A percentile compares a stretch with the other conserved stretches of the same genome.
Evolutionary conservation across 1,140 invertebrate species (phyloP).

Genomic region (Andrena cerasifolii): DNA sequence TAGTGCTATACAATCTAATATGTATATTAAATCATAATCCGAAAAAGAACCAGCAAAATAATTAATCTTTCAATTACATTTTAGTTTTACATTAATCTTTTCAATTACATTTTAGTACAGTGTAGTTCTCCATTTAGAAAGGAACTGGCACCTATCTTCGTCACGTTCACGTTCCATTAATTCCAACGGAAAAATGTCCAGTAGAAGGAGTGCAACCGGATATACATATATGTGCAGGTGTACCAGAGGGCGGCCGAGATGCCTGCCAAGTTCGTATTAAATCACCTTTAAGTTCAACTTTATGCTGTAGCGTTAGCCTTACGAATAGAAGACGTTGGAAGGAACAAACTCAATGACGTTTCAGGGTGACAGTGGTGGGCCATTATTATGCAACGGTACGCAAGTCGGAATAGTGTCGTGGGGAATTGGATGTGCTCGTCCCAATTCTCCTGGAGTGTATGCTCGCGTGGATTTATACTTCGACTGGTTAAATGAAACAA

Average conservation of each 20-base stretch:
- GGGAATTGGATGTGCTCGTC: constrained; percentile 87
- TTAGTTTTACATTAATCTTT: too few relatives aligned
- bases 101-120: too few relatives aligned
- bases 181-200: constrained; percentile 56
- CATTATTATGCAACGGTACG: constrained; percentile 74
- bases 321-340: neutral
- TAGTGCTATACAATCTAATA: too few relatives aligned
- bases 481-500: constrained; percentile 83
- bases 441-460: constrained; percentile 88
- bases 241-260: constrained; percentile 82
- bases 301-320: neutral
- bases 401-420: constrained; percentile 86
- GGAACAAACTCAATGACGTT: constrained; percentile 2
- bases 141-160: constrained; percentile 56
- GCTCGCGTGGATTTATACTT: constrained; percentile 85
- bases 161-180: constrained; percentile 65
- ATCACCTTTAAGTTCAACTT: neutral
- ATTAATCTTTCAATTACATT: too few relatives aligned
- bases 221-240: constrained; percentile 83
- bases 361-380: constrained; percentile 77
- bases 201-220: constrained; percentile 21
- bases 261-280: constrained; percentile 81
- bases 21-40: too few relatives aligned
- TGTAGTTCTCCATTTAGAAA: constrained; percentile 27
- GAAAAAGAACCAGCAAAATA: too few relatives aligned